Evolutionary conservation across 2,888 invertebrate genomes (phyloP).

Genomic region (Oxyteleia sp.): DNA sequence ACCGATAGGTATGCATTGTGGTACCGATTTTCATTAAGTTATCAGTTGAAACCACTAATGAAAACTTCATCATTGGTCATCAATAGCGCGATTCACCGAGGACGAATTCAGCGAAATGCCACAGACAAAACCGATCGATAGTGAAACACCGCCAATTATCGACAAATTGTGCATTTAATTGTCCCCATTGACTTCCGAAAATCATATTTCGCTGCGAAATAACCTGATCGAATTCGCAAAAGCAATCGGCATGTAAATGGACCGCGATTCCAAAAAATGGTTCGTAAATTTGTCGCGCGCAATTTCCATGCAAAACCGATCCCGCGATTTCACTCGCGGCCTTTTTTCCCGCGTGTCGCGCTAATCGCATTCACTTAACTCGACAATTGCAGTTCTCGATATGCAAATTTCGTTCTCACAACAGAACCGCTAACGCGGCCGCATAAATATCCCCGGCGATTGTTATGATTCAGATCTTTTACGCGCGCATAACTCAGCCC

Average conservation of each 20-base stretch:
- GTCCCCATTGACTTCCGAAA: background rate
- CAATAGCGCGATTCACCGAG: conserved; percentile 9
- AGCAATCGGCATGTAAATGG: conserved; percentile 26
- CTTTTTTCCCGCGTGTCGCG: conserved; percentile 37
- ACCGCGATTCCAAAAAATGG: conserved; percentile 22
- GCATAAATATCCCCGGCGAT: conserved; percentile 60
- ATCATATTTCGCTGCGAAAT: background rate
- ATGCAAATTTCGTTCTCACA: conserved; percentile 69
- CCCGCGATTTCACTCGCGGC: conserved; percentile 48
- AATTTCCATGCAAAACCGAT: conserved; percentile 44
- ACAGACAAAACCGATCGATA: background rate
- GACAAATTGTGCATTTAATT: background rate
- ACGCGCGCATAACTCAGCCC: conserved; percentile 58
- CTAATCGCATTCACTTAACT: conserved; percentile 60
- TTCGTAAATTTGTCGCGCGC: conserved; percentile 23
- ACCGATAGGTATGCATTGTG: no score
- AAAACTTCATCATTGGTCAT: conserved; percentile 34
- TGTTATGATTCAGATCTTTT: conserved; percentile 68
- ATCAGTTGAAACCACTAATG: conserved; percentile 38
- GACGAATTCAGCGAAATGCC: conserved; percentile 9
- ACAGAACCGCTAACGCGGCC: conserved; percentile 56
- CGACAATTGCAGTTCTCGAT: conserved; percentile 50
- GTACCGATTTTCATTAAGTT: conserved; percentile 41
- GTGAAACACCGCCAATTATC: background rate
- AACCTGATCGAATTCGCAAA: background rate